phyloP scores from a whole-genome alignment of 2,888 invertebrate genomes.

The Philaethria dido region DNA sequence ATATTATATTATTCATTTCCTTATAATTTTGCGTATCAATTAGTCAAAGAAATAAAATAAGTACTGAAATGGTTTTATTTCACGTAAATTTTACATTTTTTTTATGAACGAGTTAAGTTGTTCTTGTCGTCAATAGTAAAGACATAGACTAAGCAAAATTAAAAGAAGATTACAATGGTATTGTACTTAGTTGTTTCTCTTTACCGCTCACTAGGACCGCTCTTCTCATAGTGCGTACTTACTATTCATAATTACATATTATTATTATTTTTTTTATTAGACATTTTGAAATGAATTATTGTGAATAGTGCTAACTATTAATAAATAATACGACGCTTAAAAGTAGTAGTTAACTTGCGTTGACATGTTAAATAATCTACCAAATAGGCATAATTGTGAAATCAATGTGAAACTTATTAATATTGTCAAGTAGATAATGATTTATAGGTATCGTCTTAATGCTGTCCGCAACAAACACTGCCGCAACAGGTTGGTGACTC shows the following conservation, averaged over 20 bases:
- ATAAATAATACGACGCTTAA: not conserved
- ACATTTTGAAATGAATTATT: not conserved
- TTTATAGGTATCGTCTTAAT: slow-evolving; percentile 68
- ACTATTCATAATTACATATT: too few species aligned
- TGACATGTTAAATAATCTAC: slow-evolving; percentile 2
- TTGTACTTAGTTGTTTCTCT: not conserved
- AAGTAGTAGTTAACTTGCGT: slow-evolving; percentile 3
- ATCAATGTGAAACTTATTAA: slow-evolving; percentile 43
- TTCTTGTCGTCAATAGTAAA: too few species aligned
- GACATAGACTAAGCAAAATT: too few species aligned
- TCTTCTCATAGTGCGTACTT: not conserved
- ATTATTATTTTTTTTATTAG: not conserved
- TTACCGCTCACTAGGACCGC: not conserved
- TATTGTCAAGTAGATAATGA: slow-evolving; percentile 51
- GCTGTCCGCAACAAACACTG: slow-evolving; percentile 66
- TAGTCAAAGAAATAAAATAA: not conserved
- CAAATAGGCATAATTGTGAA: slow-evolving; percentile 11
- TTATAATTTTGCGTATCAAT: not conserved
- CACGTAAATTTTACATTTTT: too few species aligned
- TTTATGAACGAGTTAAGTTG: too few species aligned
- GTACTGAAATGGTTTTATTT: too few species aligned
- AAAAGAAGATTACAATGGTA: not conserved
- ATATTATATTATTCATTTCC: not conserved
- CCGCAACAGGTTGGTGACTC: slow-evolving; percentile 77
- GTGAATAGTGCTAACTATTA: not conserved